These are phyloP conservation scores for Centroberyx gerrardi DNA, from an alignment of 2,797 vertebrate genomes.

Conservation along the genomic window DNA sequence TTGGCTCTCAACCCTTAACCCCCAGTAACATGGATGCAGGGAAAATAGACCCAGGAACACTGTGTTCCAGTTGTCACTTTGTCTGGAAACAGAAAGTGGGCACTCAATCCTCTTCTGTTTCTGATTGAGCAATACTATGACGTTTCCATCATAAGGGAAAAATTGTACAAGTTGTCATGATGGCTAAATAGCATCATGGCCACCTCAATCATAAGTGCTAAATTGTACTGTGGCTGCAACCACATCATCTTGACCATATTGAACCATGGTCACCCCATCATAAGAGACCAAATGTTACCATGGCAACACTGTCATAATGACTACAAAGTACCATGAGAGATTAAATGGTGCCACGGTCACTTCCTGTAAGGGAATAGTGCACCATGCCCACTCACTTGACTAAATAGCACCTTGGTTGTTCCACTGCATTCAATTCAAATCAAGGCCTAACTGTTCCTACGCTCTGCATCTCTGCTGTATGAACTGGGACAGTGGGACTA, in stretches of 20 bases:
- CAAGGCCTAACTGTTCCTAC: neutral
- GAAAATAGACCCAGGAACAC: neutral
- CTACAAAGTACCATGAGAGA: neutral
- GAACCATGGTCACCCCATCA: no score
- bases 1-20: neutral
- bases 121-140: neutral
- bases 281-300: neutral
- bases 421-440: constrained; percentile 8
- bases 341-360: neutral
- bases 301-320: constrained; percentile 4
- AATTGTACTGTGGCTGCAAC: neutral
- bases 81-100: neutral
- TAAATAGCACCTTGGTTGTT: constrained; percentile 2
- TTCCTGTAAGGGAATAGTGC: constrained; percentile 18
- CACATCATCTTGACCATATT: constrained; percentile 1
- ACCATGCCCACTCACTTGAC: neutral
- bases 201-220: neutral
- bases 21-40: neutral
- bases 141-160: neutral
- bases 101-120: neutral
- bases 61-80: neutral
- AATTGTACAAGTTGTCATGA: neutral
- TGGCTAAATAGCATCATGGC: neutral
- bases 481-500: neutral
- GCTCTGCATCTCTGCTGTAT: neutral